These are phyloP conservation scores for Notolepis coatsorum DNA, from an alignment of 2,797 vertebrate genomes.

Conservation along the genomic window DNA sequence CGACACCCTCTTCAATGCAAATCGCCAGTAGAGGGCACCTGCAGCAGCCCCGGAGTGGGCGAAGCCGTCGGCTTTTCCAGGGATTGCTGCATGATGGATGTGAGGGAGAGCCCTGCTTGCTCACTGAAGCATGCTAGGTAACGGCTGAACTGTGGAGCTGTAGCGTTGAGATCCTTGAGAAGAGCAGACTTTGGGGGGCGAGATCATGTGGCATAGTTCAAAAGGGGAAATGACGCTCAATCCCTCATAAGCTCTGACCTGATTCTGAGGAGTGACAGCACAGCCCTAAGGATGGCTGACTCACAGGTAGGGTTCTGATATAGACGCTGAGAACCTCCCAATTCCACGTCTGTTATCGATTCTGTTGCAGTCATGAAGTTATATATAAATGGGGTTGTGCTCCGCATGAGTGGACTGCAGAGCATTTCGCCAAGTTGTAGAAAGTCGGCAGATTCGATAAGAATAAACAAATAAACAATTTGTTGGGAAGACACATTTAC, in stretches of 20 bases:
- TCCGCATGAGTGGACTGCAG: too few relatives aligned
- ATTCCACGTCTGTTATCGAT: too few relatives aligned
- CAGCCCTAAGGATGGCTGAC: background rate
- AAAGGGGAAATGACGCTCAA: background rate
- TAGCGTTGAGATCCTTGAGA: slow-evolving; percentile 26
- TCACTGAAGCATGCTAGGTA: slow-evolving; percentile 57
- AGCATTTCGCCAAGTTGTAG: too few relatives aligned
- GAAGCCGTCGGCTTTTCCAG: slow-evolving; percentile 38
- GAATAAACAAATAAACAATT: too few relatives aligned
- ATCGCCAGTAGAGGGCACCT: slow-evolving; percentile 44
- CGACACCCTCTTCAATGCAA: slow-evolving; percentile 25
- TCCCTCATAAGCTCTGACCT: slow-evolving; percentile 13
- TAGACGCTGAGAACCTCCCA: background rate
- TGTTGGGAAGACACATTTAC: too few relatives aligned
- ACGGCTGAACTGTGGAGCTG: slow-evolving; percentile 25
- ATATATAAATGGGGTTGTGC: too few relatives aligned
- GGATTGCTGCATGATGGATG: slow-evolving; percentile 17
- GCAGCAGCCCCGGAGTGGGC: slow-evolving; percentile 22
- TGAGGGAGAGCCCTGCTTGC: slow-evolving; percentile 2
- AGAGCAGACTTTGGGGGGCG: background rate
- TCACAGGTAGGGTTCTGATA: background rate
- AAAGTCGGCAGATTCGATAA: too few relatives aligned
- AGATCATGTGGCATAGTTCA: background rate
- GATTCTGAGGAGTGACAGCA: background rate
- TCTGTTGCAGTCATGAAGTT: too few relatives aligned